phyloP scores from a whole-genome alignment of 92 coral and sea anemone genomes.

The Parazoanthus swiftii region DNA sequence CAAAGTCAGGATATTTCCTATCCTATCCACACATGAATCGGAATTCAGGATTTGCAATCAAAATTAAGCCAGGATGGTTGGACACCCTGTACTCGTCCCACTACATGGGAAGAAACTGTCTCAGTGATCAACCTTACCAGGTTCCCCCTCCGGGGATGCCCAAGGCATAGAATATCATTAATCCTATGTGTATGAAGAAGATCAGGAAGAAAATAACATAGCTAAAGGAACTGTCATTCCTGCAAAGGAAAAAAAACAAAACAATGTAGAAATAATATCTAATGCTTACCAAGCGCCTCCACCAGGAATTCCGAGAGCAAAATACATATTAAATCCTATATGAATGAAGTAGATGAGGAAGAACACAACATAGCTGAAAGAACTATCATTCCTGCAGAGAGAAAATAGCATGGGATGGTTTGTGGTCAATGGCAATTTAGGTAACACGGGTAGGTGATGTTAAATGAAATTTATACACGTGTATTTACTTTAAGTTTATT shows the following conservation, averaged over 20 bases:
- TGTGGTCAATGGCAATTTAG: neutral
- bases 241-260: slow-evolving; percentile 57
- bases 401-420: slow-evolving; percentile 14
- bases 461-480: too few species aligned
- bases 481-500: too few species aligned
- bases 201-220: slow-evolving; percentile 87
- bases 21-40: too few species aligned
- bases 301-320: slow-evolving; percentile 28
- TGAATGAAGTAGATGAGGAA: slow-evolving; percentile 46
- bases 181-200: slow-evolving; percentile 87
- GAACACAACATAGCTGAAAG: slow-evolving; percentile 46
- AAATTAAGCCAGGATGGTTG: too few species aligned
- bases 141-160: slow-evolving; percentile 80
- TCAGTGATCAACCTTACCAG: slow-evolving; percentile 59
- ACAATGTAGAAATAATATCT: neutral
- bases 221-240: slow-evolving; percentile 99
- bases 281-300: slow-evolving; percentile 43
- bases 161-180: slow-evolving; percentile 67
- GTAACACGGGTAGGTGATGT: too few species aligned
- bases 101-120: too few species aligned
- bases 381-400: slow-evolving; percentile 49
- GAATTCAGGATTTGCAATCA: too few species aligned
- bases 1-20: too few species aligned
- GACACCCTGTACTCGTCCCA: too few species aligned
- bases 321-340: slow-evolving; percentile 43